Percentiles rank a stretch among this genome's conserved stretches.
Evolutionary conservation across 1,140 invertebrate genomes (phyloP).

Genomic region (Bombus polaris): DNA sequence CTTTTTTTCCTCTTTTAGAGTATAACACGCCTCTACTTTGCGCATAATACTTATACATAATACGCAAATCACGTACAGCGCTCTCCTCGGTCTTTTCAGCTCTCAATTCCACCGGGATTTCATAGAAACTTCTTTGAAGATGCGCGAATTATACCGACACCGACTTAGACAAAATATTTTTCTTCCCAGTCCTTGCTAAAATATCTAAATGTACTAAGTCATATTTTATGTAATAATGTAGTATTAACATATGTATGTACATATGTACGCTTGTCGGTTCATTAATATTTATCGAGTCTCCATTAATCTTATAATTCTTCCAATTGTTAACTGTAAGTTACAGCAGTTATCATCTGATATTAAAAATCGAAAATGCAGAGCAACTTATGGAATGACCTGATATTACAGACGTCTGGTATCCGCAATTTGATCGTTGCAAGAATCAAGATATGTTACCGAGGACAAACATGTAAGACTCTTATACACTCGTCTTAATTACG

Average conservation of each 20-base stretch:
- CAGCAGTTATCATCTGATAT: too few species aligned
- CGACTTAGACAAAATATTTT: background rate
- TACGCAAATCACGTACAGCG: conserved; percentile 14
- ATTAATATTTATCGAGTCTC: too few species aligned
- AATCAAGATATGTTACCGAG: background rate
- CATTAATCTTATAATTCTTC: background rate
- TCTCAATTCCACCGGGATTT: background rate
- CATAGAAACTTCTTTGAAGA: background rate
- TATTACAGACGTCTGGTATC: too few species aligned
- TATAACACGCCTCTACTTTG: background rate
- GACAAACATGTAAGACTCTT: background rate
- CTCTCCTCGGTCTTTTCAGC: too few species aligned
- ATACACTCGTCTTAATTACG: background rate
- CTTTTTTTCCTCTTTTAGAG: background rate
- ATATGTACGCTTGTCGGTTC: too few species aligned
- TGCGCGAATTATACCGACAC: background rate
- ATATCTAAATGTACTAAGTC: background rate
- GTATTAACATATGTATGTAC: too few species aligned
- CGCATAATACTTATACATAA: background rate
- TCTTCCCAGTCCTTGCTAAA: background rate
- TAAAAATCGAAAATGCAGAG: too few species aligned
- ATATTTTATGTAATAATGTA: background rate
- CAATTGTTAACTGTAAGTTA: background rate
- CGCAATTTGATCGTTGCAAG: too few species aligned
- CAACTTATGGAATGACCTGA: too few species aligned